Evolutionary conservation across 2,797 vertebrate genomes (phyloP).

Genomic region (Ctenopoma kingsleyae): DNA sequence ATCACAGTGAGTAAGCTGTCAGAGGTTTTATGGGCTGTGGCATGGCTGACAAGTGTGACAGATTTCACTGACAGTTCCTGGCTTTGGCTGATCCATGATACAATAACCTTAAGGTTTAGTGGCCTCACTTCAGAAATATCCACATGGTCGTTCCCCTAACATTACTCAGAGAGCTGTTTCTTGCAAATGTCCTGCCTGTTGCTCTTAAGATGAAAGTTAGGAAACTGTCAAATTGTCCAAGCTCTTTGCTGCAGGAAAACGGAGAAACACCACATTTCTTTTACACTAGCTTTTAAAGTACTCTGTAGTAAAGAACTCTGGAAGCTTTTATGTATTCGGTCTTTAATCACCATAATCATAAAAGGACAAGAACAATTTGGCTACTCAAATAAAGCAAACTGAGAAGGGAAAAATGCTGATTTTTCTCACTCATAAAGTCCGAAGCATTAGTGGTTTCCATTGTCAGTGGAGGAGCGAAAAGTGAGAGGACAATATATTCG

Average conservation of each 20-base stretch:
- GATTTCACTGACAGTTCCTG: slow-evolving; percentile 56
- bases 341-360: slow-evolving; percentile 24
- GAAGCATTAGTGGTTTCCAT: not conserved
- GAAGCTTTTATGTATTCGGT: slow-evolving; percentile 25
- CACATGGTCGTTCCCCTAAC: slow-evolving; percentile 30
- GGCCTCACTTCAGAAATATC: slow-evolving; percentile 49
- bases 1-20: slow-evolving; percentile 55
- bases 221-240: slow-evolving; percentile 17
- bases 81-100: slow-evolving; percentile 58
- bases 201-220: slow-evolving; percentile 25
- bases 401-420: slow-evolving; percentile 19
- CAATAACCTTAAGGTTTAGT: slow-evolving; percentile 60
- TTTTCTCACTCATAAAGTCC: slow-evolving; percentile 10
- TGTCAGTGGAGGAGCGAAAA: slow-evolving; percentile 5
- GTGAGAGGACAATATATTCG: slow-evolving; percentile 15
- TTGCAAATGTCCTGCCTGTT: slow-evolving; percentile 26
- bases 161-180: slow-evolving; percentile 21
- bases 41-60: slow-evolving; percentile 67
- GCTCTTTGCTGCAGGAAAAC: slow-evolving; percentile 9
- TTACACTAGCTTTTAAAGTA: not conserved
- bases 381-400: slow-evolving; percentile 11
- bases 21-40: slow-evolving; percentile 51
- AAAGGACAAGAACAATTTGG: slow-evolving; percentile 19
- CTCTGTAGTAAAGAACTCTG: slow-evolving; percentile 3
- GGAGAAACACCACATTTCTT: not conserved